Evolutionary conservation across 2,888 invertebrate species (phyloP).

Genomic region (Phanerotoma sp.): DNA sequence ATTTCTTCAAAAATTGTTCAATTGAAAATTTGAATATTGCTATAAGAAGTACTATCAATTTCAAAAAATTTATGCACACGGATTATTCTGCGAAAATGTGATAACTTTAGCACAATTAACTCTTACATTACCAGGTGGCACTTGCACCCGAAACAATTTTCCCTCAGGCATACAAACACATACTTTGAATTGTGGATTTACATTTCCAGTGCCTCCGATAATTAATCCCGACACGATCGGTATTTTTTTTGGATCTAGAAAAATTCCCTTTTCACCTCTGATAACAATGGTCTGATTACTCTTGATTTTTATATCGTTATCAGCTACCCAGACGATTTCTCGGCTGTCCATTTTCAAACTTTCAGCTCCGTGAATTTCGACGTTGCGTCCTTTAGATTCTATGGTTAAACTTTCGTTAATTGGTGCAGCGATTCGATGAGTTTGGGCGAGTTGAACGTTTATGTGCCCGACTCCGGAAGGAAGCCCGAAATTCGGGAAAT

Average conservation of each 20-base stretch:
- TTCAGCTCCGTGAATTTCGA: constrained; percentile 77
- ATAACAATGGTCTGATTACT: constrained; percentile 76
- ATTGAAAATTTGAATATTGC: no score
- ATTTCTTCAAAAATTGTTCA: no score
- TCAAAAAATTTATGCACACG: constrained; percentile 63
- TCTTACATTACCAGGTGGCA: constrained; percentile 60
- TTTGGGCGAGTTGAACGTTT: constrained; percentile 68
- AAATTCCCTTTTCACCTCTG: constrained; percentile 70
- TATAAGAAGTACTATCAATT: no score
- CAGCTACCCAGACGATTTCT: constrained; percentile 73
- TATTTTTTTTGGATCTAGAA: constrained; percentile 70
- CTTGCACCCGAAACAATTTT: constrained; percentile 76
- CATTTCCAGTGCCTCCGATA: constrained; percentile 43
- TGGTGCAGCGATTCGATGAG: constrained; percentile 74
- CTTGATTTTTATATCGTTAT: constrained; percentile 75
- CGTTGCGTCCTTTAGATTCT: constrained; percentile 68
- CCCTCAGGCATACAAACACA: constrained; percentile 91
- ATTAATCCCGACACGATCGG: constrained; percentile 64
- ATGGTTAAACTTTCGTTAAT: constrained; percentile 68
- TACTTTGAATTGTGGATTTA: constrained; percentile 73
- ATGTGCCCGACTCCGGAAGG: constrained; percentile 69
- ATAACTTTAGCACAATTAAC: constrained; percentile 68
- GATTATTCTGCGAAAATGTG: constrained; percentile 65
- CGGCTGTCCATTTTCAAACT: constrained; percentile 74
- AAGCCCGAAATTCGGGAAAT: constrained; percentile 70